Base-by-base conservation (phyloP, 2,888 invertebrate genomes). In the Bembecia ichneumoniformis region DNA sequence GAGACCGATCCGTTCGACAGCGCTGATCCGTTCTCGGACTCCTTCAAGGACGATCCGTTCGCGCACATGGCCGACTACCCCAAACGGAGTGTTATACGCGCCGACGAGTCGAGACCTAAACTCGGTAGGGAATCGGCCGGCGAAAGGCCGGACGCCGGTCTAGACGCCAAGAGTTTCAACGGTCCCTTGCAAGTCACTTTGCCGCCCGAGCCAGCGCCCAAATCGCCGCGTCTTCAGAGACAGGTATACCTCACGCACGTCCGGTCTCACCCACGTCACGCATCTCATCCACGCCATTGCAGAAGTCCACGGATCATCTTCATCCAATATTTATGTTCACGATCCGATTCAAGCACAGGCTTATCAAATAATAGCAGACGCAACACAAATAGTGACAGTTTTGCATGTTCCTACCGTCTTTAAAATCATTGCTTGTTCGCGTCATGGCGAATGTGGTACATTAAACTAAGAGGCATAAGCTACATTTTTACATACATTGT, bases 1-100 rank as follows among this genome's bases (percentile, higher is more conserved):
- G 91, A 91, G 64, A 88, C 83, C 47, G 94, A 94, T 78, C 93
- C 94, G 43, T 94, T 94, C 72, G 93, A 92, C 64, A 90, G 90
- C 63, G 87, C 89, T 46, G 92, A 92, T 70, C 91, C 91, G 4
- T 92, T 92, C 67, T 89, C 89, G 52, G 91, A 91, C 59, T 90
- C 82, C 58, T 88, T 69, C 76, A 87, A 77, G 54, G 89, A 89
- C 55, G 91, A 92, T 66, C 91, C 91, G 13, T 92, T 92, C 66
- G 79, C 77, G 58, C 76, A 68, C 55, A 69, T 82, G 75, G 34
- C 46, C 1, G 84, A 84, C 59, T 80, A 80, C 46, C 77, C 82
- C 46, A 80, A 77, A 63, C 52, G 68, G 58, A 68, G 63, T 55
- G 55, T 63, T 49, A 51, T 68, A 55, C 62, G 68, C 54, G 62